Evolutionary conservation across 2,113 vertebrate genomes (phyloP).

Genomic region (Chitala chitala): DNA sequence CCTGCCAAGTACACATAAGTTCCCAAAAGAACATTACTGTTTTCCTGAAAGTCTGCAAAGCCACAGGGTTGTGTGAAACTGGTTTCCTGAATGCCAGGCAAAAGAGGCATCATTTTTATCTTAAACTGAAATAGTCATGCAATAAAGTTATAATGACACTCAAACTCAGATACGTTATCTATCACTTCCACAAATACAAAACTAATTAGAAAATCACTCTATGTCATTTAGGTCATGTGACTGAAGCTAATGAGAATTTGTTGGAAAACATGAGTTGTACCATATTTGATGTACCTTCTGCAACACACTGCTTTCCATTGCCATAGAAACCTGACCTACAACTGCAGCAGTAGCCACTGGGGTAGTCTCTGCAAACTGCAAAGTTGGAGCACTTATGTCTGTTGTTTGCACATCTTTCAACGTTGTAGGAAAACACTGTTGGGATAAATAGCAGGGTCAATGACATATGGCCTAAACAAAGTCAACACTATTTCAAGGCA

Average conservation of each 20-base stretch:
- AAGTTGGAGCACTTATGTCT: conserved; percentile 82
- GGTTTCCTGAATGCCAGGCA: background rate
- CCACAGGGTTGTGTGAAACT: too few relatives aligned
- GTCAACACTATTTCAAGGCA: background rate
- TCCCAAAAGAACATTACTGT: background rate
- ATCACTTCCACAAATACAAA: too few relatives aligned
- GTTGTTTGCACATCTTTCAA: conserved; percentile 74
- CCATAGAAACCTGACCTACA: conserved; percentile 86
- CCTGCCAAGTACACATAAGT: conserved; percentile 54
- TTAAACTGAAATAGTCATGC: too few relatives aligned
- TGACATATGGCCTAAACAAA: conserved; percentile 15
- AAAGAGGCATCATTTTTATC: too few relatives aligned
- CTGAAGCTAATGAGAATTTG: background rate
- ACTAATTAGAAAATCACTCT: too few relatives aligned
- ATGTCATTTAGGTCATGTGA: too few relatives aligned
- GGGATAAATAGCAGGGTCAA: conserved; percentile 5
- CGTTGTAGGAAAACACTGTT: conserved; percentile 84
- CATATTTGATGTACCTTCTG: conserved; percentile 69
- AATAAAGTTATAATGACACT: too few relatives aligned
- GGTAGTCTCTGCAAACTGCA: conserved; percentile 77
- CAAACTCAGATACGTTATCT: too few relatives aligned
- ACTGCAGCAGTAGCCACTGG: conserved; percentile 80
- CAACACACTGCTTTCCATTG: conserved; percentile 83
- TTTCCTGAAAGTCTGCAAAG: background rate
- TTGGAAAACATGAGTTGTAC: background rate